Conservation (phyloP, 1,140 invertebrate genomes). For the Aplysia californica region DNA sequence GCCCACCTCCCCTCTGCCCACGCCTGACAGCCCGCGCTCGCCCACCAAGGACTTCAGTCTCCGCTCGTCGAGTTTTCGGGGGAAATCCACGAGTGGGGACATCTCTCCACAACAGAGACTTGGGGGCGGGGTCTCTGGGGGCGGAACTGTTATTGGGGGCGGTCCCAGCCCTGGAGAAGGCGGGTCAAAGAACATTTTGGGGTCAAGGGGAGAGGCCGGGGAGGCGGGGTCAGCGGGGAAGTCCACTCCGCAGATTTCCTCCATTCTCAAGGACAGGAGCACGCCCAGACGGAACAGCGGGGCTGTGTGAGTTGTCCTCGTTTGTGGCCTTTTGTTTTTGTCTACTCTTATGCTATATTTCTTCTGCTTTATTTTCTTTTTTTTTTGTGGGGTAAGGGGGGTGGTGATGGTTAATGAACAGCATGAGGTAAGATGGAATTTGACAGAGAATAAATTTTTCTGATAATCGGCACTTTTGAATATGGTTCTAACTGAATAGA, state of each 20-base stretch:
- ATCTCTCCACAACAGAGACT: slow-evolving; percentile 4
- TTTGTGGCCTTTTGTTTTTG: too few species aligned
- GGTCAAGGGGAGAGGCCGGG: neutral
- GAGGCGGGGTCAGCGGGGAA: slow-evolving; percentile 13
- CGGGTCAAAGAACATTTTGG: neutral
- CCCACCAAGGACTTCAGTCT: slow-evolving; percentile 45
- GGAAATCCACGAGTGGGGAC: neutral
- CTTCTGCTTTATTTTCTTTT: neutral
- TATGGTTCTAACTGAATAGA: too few species aligned
- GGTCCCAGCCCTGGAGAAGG: slow-evolving; percentile 1
- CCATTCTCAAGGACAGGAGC: slow-evolving; percentile 45
- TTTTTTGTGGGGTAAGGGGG: neutral
- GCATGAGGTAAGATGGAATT: too few species aligned
- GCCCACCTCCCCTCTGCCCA: slow-evolving; percentile 43
- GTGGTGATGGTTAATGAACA: neutral
- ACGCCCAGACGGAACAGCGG: slow-evolving; percentile 39
- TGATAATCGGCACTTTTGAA: too few species aligned
- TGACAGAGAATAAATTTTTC: too few species aligned
- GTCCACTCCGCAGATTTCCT: slow-evolving; percentile 38
- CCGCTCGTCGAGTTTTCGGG: slow-evolving; percentile 10
- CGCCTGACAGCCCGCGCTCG: slow-evolving; percentile 38
- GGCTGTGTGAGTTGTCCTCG: slow-evolving; percentile 39
- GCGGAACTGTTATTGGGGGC: neutral
- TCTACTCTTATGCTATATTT: neutral
- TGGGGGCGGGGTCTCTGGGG: neutral